A percentile compares a stretch with the other conserved stretches of the same genome.
Evolutionary conservation across 2,888 invertebrate species (phyloP).

Genomic region (Imbricaverruca yamaguchii): DNA sequence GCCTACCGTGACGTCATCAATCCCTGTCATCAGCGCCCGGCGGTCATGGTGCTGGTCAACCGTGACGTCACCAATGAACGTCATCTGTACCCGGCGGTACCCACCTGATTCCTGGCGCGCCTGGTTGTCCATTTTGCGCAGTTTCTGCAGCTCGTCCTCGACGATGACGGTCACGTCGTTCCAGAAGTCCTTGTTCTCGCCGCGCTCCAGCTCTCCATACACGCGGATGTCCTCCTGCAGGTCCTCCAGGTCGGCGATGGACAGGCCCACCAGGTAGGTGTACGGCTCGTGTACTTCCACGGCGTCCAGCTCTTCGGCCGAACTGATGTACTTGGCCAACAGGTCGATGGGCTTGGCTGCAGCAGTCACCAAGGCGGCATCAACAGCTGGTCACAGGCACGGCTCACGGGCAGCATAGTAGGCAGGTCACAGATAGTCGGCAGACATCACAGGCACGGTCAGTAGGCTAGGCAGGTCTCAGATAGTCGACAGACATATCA

Average conservation of each 20-base stretch:
- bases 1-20: no score
- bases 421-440: no score
- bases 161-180: slow-evolving; percentile 91
- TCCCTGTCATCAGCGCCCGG: no score
- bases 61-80: no score
- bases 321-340: slow-evolving; percentile 89
- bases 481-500: no score
- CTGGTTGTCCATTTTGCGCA: slow-evolving; percentile 58
- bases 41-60: no score
- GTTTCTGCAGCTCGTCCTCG: slow-evolving; percentile 80
- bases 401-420: no score
- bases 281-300: slow-evolving; percentile 98
- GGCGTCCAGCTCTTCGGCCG: slow-evolving; percentile 74
- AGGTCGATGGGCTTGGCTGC: slow-evolving; percentile 95
- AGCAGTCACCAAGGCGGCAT: slow-evolving; percentile 31
- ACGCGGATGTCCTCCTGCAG: slow-evolving; percentile 90
- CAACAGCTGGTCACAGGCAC: no score
- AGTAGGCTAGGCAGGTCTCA: no score
- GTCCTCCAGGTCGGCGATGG: slow-evolving; percentile 86
- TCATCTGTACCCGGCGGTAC: no score
- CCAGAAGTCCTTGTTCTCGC: slow-evolving; percentile 87
- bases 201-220: slow-evolving; percentile 84
- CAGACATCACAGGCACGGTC: no score
- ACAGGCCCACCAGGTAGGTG: slow-evolving; percentile 83
- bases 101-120: background rate